A percentile compares a stretch with the other conserved stretches of the same genome.
phyloP scores from a whole-genome alignment of 2,888 invertebrate genomes.

The Nasonovia ribisnigri region DNA sequence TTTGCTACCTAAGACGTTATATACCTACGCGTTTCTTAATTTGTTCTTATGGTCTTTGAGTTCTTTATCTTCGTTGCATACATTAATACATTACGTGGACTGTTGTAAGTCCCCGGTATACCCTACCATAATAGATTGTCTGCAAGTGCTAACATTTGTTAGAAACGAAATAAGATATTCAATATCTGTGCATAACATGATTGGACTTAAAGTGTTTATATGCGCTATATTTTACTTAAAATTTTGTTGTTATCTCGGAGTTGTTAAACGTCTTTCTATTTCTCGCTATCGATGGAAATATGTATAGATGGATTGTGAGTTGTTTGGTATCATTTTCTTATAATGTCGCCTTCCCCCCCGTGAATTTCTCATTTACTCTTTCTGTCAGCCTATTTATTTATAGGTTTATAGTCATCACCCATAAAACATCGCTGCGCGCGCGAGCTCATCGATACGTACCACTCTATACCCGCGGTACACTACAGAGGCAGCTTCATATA shows the following conservation, averaged over 20 bases:
- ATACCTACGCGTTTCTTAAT: background rate
- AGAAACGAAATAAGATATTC: background rate
- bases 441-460: background rate
- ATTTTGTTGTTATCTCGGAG: background rate
- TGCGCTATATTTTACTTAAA: background rate
- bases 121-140: background rate
- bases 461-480: background rate
- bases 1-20: too few species aligned
- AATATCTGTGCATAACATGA: background rate
- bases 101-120: background rate
- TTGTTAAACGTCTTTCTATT: background rate
- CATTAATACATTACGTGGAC: background rate
- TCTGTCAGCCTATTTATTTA: background rate
- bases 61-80: too few species aligned
- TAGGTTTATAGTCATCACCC: background rate
- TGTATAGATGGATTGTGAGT: background rate
- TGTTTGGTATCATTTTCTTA: background rate
- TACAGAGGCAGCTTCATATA: background rate
- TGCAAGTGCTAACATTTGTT: background rate
- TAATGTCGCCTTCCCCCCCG: background rate
- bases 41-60: background rate
- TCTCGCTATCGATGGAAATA: background rate
- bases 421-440: background rate
- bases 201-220: background rate
- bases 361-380: background rate